phyloP scores from a whole-genome alignment of 2,888 invertebrate genomes.

The Lagria hirta region DNA sequence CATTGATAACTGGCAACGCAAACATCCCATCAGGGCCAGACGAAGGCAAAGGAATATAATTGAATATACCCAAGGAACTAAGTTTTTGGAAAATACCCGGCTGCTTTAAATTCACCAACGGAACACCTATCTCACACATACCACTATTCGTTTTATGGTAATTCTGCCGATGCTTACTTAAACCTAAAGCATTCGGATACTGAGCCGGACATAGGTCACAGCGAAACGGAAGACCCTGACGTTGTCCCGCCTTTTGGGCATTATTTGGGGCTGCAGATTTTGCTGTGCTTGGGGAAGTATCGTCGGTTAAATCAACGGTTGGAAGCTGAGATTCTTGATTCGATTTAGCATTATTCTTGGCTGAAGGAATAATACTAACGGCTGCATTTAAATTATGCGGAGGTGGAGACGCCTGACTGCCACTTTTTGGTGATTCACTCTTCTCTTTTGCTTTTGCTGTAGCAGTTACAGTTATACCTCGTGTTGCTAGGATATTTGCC shows the following conservation, averaged over 20 bases:
- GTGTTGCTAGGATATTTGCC: constrained; percentile 73
- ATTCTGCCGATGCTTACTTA: constrained; percentile 66
- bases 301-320: constrained; percentile 59
- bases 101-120: constrained; percentile 71
- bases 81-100: constrained; percentile 66
- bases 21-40: constrained; percentile 61
- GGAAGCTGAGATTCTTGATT: constrained; percentile 50
- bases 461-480: constrained; percentile 77
- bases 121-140: constrained; percentile 69
- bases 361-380: constrained; percentile 63
- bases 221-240: constrained; percentile 54
- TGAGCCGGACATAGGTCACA: constrained; percentile 74
- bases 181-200: constrained; percentile 64
- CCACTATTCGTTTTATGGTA: constrained; percentile 58
- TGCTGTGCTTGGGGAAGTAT: constrained; percentile 46
- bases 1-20: constrained; percentile 65
- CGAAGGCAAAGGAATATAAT: constrained; percentile 72
- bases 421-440: constrained; percentile 41
- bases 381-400: constrained; percentile 62
- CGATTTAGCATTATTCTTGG: constrained; percentile 28
- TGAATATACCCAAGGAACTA: constrained; percentile 68
- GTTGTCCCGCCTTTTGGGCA: constrained; percentile 38
- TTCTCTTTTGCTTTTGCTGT: constrained; percentile 56
- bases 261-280: constrained; percentile 51
- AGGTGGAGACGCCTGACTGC: constrained; percentile 56